phyloP scores from a whole-genome alignment of 2,113 vertebrate species.

The Gambusia affinis region DNA sequence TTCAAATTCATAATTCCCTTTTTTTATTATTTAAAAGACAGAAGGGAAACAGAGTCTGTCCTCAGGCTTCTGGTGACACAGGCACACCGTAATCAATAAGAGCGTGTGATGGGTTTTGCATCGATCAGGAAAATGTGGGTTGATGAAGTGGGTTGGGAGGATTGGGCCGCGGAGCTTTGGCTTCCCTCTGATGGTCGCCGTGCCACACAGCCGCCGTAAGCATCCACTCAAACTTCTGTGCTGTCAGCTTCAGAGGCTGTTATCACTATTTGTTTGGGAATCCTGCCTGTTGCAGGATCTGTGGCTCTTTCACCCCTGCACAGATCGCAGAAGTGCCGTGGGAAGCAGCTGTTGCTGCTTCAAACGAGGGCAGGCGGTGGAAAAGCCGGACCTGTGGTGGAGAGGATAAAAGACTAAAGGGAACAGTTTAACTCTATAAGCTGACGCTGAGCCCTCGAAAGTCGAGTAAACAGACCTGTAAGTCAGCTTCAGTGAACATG shows the following conservation, averaged over 20 bases:
- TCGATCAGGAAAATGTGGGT: conserved; percentile 77
- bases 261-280: conserved; percentile 31
- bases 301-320: conserved; percentile 11
- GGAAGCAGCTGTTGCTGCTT: conserved; percentile 61
- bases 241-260: conserved; percentile 49
- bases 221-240: conserved; percentile 41
- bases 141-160: conserved; percentile 72
- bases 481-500: conserved; percentile 29
- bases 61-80: conserved; percentile 71
- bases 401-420: conserved; percentile 58
- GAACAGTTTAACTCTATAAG: conserved; percentile 62
- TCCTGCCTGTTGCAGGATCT: conserved; percentile 13
- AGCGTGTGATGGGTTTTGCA: conserved; percentile 78
- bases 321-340: conserved; percentile 37
- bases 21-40: conserved; percentile 62
- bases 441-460: conserved; percentile 62
- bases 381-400: conserved; percentile 26
- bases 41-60: conserved; percentile 62
- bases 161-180: conserved; percentile 13
- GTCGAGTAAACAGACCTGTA: conserved; percentile 56
- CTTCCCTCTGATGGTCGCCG: conserved; percentile 41
- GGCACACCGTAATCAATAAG: conserved; percentile 73
- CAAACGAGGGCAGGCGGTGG: conserved; percentile 45
- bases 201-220: conserved; percentile 26
- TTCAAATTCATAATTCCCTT: conserved; percentile 56